Evolutionary conservation across 2,888 invertebrate genomes (phyloP), one percentile per base, ranked within the genome.

Genomic region (Drosophila emarginata): DNA sequence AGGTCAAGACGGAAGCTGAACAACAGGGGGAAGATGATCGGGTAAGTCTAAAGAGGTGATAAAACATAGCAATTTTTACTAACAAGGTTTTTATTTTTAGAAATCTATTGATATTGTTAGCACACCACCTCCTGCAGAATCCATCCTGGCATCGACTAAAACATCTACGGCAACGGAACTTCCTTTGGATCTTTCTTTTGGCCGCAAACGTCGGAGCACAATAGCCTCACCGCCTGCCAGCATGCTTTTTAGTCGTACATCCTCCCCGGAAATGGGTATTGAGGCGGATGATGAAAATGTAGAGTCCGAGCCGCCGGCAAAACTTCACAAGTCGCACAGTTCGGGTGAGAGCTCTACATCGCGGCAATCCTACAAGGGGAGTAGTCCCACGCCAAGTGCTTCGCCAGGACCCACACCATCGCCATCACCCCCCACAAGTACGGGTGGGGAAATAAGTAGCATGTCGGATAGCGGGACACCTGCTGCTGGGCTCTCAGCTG

Each of bases 151-250:
- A 1, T 45, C 65, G 2, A 11, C 62, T 2, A 36, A 57, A 14
- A 50, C 51, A 53, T 40, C 23, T 56, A 69, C 67, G 92, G 92
- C 60, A 4, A 32, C 45, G 12, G 95, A 95, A 68, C 94, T 95
- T 88, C 96, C 97, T 0, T 91, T 97, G 52, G 97, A 97, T 91
- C 92, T 97, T 74, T 95, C 96, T 58, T 93, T 95, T 21, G 92
- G 94, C 28, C 92, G 93, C 70, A 94, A 94, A 89, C 92, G 93
- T 68, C 90, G 89, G 54, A 92, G 92, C 26, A 73, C 77, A 0
- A 77, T 73, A 11, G 32, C 45, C 18, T 14, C 67, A 6, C 72
- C 72, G 12, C 66, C 70, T 2, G 56, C 52, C 18, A 14, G 7
- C 7, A 53, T 58, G 61, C 56, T 64, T 66, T 67, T 4, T 39